phyloP scores from a whole-genome alignment of 2,797 vertebrate species.

The Hyperoplus immaculatus region DNA sequence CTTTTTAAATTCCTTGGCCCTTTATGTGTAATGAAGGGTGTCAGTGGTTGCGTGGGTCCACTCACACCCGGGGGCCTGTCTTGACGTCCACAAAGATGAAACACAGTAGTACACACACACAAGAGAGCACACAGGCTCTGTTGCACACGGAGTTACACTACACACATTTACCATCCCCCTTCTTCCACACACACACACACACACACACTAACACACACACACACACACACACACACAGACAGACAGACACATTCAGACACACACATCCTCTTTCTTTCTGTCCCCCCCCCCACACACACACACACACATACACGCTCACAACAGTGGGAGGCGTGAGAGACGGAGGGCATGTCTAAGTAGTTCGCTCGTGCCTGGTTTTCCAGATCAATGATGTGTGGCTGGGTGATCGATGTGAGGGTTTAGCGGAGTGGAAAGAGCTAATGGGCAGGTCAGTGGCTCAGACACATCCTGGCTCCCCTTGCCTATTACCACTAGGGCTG shows the following conservation, averaged over 20 bases:
- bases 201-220: not conserved
- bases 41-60: conserved; percentile 35
- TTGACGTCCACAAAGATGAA: conserved; percentile 52
- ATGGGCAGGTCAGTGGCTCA: conserved; percentile 82
- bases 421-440: conserved; percentile 81
- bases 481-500: conserved; percentile 85
- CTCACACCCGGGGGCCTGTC: conserved; percentile 41
- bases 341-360: conserved; percentile 81
- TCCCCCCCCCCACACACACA: not conserved
- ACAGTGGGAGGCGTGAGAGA: conserved; percentile 59
- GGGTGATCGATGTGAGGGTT: conserved; percentile 88
- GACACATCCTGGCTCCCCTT: conserved; percentile 76
- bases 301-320: conserved; percentile 35
- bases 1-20: conserved; percentile 62
- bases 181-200: not conserved
- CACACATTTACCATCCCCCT: conserved; percentile 19
- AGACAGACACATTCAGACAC: conserved; percentile 10
- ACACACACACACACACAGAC: conserved; percentile 9
- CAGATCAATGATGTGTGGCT: conserved; percentile 88
- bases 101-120: conserved; percentile 29
- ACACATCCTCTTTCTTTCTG: not conserved
- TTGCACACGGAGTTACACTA: conserved; percentile 21
- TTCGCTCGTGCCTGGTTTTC: conserved; percentile 89
- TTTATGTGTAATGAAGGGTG: conserved; percentile 63
- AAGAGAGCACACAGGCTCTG: not conserved